Conservation (phyloP, 2,113 vertebrate genomes). For the Brachirus orientalis region DNA sequence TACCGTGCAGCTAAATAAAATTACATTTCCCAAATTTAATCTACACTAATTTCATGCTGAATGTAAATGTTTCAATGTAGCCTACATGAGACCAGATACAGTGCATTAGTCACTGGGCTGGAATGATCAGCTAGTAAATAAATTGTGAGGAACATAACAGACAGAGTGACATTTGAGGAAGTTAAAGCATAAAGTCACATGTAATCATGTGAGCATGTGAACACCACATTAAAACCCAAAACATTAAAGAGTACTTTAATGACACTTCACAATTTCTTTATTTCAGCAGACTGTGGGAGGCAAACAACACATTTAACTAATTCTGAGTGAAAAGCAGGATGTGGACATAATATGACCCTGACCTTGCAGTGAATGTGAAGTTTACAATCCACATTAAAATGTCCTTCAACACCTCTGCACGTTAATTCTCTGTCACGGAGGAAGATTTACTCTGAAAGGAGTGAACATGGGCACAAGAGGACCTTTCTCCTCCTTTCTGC, state of each 20-base stretch:
- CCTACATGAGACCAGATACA: neutral
- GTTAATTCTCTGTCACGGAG: slow-evolving; percentile 24
- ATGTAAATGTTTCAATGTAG: neutral
- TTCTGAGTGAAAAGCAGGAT: neutral
- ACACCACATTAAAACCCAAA: slow-evolving; percentile 1
- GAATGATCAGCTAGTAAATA: neutral
- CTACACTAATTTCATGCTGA: no score
- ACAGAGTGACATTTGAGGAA: slow-evolving; percentile 49
- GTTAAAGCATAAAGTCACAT: slow-evolving; percentile 24
- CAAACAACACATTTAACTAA: slow-evolving; percentile 5
- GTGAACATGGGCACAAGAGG: slow-evolving; percentile 13
- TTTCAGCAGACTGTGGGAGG: neutral
- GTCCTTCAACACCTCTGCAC: slow-evolving; percentile 8
- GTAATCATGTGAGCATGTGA: slow-evolving; percentile 29
- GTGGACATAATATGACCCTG: slow-evolving; percentile 12
- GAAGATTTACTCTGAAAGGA: slow-evolving; percentile 35
- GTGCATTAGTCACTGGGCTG: neutral
- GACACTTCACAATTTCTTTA: neutral
- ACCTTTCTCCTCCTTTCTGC: slow-evolving; percentile 42
- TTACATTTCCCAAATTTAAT: no score
- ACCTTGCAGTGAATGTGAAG: neutral
- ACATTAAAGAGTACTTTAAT: neutral
- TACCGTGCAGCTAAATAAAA: no score
- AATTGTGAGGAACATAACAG: slow-evolving; percentile 35
- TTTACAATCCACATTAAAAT: slow-evolving; percentile 34